phyloP scores from a whole-genome alignment of 2,113 vertebrate species.

The Zeus faber region DNA sequence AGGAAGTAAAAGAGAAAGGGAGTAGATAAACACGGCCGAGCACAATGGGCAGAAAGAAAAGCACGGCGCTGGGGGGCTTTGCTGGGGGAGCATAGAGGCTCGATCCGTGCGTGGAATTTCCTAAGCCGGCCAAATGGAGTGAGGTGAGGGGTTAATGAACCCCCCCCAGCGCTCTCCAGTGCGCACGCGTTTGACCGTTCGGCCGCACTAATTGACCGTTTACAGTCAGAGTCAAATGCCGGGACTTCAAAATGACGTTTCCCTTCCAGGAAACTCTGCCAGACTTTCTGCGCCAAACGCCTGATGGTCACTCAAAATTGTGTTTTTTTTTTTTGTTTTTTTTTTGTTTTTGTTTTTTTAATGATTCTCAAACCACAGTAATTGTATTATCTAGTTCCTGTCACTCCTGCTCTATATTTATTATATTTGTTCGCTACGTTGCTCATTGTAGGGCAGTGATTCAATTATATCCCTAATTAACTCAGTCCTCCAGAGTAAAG shows the following conservation, averaged over 20 bases:
- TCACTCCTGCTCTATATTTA: too few relatives aligned
- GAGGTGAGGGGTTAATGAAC: conserved; percentile 48
- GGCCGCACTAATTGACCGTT: conserved; percentile 25
- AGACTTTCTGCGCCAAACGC: too few relatives aligned
- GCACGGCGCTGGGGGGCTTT: conserved; percentile 13
- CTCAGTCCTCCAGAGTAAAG: too few relatives aligned
- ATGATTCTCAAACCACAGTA: too few relatives aligned
- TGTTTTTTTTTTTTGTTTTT: too few relatives aligned
- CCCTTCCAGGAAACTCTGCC: neutral
- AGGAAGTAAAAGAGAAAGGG: conserved; percentile 44
- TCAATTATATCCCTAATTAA: too few relatives aligned
- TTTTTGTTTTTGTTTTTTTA: too few relatives aligned
- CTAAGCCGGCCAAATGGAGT: conserved; percentile 46
- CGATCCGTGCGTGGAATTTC: conserved; percentile 46
- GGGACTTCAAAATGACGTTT: conserved; percentile 17
- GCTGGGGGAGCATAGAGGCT: too few relatives aligned
- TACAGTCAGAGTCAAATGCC: conserved; percentile 8
- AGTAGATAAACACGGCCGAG: conserved; percentile 33
- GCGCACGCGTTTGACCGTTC: conserved; percentile 23
- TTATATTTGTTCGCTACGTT: too few relatives aligned
- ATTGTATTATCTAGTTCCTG: too few relatives aligned
- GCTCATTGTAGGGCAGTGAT: too few relatives aligned
- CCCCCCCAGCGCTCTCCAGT: conserved; percentile 12
- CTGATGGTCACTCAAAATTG: too few relatives aligned
- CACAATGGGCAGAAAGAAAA: conserved; percentile 39